Base-by-base conservation (phyloP, 1,140 invertebrate species). In the Leptopilina boulardi region DNA sequence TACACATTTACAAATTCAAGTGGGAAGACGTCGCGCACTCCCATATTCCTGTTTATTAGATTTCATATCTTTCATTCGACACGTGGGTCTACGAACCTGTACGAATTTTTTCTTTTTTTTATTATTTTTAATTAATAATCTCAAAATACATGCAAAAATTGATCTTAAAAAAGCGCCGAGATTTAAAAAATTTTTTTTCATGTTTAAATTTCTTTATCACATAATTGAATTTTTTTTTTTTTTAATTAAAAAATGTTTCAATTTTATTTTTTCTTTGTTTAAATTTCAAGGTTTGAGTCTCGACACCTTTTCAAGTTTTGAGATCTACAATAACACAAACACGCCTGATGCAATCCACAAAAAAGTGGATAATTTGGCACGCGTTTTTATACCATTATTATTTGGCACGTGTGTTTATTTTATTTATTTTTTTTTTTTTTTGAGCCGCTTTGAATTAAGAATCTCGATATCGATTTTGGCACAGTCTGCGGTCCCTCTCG, bases 281-380 rank as follows among this genome's bases (percentile, higher is more conserved):
- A n/a, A n/a, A n/a, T n/a, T n/a, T n/a, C n/a, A n/a, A n/a, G n/a
- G 34, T 9, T 38, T 38, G n/a, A 51, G 18, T 3, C 11, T 51
- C 10, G 15, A 26, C 9, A 8, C 70, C 56, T 42, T 13, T 70
- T 51, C 13, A 73, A 4, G 34, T 34, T 41, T 42, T 5, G 13
- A 79, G 38, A 70, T 11, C 15, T 34, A 47, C 30, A 74, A 15
- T 23, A 42, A 19, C 13, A 59, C 13, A 54, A 2, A 59, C 26
- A 59, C 23, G 23, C 23, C 23, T 26, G 59, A 30, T 26, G 26
- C 3, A 70, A 71, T 74, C 34, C 30, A 77, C 71, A 30, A 74
- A 75, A 77, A 80, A 83, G 23, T 78, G 75, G 77, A 82, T 78
- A 75, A 84, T 89, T 89, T 89, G 87, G 87, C 87, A 89, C 86